Evolutionary conservation across 2,797 vertebrate species (phyloP).

Genomic region (Tangara arthus): DNA sequence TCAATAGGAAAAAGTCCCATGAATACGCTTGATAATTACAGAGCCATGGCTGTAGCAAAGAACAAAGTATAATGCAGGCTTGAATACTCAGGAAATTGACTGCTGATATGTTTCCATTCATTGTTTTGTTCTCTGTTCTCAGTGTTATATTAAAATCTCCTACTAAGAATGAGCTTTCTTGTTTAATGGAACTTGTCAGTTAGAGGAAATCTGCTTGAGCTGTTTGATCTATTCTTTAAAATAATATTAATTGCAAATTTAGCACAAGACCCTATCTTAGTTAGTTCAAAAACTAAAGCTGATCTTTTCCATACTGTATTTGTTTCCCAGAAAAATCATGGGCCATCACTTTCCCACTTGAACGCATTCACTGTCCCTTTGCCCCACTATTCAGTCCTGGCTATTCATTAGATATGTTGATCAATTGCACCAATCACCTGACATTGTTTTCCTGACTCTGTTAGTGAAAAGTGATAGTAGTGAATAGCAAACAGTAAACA

Average conservation of each 20-base stretch:
- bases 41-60: constrained; percentile 43
- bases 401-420: constrained; percentile 23
- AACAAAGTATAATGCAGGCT: constrained; percentile 64
- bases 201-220: constrained; percentile 60
- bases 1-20: constrained; percentile 61
- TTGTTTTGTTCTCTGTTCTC: constrained; percentile 68
- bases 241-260: constrained; percentile 64
- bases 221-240: constrained; percentile 69
- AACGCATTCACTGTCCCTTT: background rate
- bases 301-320: background rate
- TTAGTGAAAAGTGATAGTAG: background rate
- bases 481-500: constrained; percentile 36
- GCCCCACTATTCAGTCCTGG: background rate
- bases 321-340: background rate
- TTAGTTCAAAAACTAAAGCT: background rate
- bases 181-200: constrained; percentile 65
- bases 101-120: constrained; percentile 69
- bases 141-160: constrained; percentile 62
- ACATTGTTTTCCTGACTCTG: constrained; percentile 18
- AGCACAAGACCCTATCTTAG: background rate
- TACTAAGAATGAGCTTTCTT: constrained; percentile 63
- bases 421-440: background rate
- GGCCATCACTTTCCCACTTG: constrained; percentile 3
- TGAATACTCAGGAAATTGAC: constrained; percentile 63
- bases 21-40: constrained; percentile 58